phyloP scores from a whole-genome alignment of 2,113 vertebrate species.

The Passer domesticus region DNA sequence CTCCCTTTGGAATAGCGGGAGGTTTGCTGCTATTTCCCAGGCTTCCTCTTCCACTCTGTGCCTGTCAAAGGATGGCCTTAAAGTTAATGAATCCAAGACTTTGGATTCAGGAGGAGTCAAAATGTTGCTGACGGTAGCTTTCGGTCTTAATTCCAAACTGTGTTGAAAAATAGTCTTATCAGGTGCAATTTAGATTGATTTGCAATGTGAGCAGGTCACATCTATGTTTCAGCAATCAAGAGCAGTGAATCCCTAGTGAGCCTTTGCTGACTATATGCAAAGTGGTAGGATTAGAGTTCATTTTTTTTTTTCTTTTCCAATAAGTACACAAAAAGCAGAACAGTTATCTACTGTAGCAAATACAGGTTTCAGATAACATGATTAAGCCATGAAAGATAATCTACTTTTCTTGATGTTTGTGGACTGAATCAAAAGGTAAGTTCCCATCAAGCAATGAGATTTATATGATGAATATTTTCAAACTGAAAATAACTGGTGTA shows the following conservation, averaged over 20 bases:
- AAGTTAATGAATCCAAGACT: conserved; percentile 28
- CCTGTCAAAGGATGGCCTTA: conserved; percentile 10
- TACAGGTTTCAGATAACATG: background rate
- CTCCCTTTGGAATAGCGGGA: background rate
- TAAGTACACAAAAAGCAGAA: background rate
- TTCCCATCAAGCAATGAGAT: background rate
- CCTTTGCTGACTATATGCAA: background rate
- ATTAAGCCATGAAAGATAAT: background rate
- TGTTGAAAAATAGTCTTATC: background rate
- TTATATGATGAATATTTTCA: background rate
- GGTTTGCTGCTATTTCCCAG: background rate
- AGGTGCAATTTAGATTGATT: conserved; percentile 3
- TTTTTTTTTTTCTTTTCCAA: background rate
- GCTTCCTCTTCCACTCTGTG: background rate
- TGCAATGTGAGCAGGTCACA: background rate
- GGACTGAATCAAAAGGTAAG: background rate
- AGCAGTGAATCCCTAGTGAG: background rate
- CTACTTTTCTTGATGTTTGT: background rate
- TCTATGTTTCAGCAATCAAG: background rate
- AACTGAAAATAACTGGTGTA: background rate
- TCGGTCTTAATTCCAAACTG: conserved; percentile 27
- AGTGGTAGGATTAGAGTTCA: background rate
- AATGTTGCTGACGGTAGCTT: conserved; percentile 1
- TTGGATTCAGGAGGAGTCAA: background rate
- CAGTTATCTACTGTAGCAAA: background rate